phyloP scores from a whole-genome alignment of 1,140 invertebrate species.

The Aphelinus atriplicis region DNA sequence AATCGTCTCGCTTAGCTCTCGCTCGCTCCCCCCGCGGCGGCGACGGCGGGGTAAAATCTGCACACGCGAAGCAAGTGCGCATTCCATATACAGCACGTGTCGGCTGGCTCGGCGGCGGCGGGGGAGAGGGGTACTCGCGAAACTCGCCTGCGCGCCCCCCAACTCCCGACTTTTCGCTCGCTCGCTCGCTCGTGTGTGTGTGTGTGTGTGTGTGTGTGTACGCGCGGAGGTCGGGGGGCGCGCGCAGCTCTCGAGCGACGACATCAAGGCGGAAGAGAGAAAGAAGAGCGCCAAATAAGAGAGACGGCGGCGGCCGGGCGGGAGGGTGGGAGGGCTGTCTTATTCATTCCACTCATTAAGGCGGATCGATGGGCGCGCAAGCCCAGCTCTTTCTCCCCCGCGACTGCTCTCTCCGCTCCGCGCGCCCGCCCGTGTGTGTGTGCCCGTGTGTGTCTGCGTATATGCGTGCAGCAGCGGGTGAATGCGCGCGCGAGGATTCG shows the following conservation, averaged over 20 bases:
- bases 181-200: background rate
- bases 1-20: constrained; percentile 18
- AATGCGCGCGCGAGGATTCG: constrained; percentile 45
- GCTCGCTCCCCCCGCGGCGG: background rate
- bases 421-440: background rate
- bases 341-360: constrained; percentile 68
- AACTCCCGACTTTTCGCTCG: background rate
- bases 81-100: constrained; percentile 29
- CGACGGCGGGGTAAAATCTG: constrained; percentile 7
- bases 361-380: constrained; percentile 62
- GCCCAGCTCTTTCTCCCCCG: constrained; percentile 18
- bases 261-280: constrained; percentile 6
- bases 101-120: constrained; percentile 12
- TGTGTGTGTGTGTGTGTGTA: background rate
- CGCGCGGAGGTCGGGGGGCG: background rate
- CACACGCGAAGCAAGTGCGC: constrained; percentile 11
- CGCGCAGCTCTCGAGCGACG: background rate
- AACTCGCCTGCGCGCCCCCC: constrained; percentile 8
- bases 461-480: constrained; percentile 45
- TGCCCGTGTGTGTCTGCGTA: background rate
- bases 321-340: constrained; percentile 57
- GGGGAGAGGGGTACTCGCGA: background rate
- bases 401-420: constrained; percentile 10
- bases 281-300: constrained; percentile 3
- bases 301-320: constrained; percentile 10